Evolutionary conservation across 2,888 invertebrate genomes (phyloP), one percentile per base, ranked within the genome.

Genomic region (Zhuqinia jingwanae): DNA sequence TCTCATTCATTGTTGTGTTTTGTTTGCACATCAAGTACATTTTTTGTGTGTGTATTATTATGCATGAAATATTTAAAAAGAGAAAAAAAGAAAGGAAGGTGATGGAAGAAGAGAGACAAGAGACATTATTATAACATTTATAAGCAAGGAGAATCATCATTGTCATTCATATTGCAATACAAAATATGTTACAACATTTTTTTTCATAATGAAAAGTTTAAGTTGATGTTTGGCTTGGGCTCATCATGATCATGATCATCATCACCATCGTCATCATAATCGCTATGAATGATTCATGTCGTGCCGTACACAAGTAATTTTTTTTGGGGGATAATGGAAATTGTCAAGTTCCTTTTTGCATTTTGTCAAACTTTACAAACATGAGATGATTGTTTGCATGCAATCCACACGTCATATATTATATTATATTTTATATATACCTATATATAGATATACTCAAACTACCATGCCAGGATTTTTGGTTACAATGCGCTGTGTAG

Each of bases 331-430:
- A 73, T 45, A 58, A 84, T 77, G 83, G 17, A 85, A 85, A 85
- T 85, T 85, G 78, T 78, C 70, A 45, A 85, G 85, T 85, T 85
- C 85, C 70, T 84, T 53, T 84, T 77, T 79, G 78, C 78, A 78
- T 77, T 84, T 84, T 84, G 76, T 77, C 53, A 77, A 76, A 36
- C 36, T 36, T 36, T n/a, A n/a, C 36, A 3, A 36, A 36, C 36
- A 6, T 36, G 36, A 76, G 50, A 73, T 60, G 45, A 73, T 73
- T 60, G 47, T 60, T 81, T n/a, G 50, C 47, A 63, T 63, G 78
- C 78, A 47, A 50, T 50, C 63, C 36, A 36, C 36, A n/a, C n/a
- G n/a, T n/a, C n/a, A n/a, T n/a, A n/a, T n/a, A 36, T 36, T 36
- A 8, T 36, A 36, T 8, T 36, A 8, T 36, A 8, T 36, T 6